Base-by-base conservation (phyloP, 2,113 vertebrate species). In the Calidris pygmaea region DNA sequence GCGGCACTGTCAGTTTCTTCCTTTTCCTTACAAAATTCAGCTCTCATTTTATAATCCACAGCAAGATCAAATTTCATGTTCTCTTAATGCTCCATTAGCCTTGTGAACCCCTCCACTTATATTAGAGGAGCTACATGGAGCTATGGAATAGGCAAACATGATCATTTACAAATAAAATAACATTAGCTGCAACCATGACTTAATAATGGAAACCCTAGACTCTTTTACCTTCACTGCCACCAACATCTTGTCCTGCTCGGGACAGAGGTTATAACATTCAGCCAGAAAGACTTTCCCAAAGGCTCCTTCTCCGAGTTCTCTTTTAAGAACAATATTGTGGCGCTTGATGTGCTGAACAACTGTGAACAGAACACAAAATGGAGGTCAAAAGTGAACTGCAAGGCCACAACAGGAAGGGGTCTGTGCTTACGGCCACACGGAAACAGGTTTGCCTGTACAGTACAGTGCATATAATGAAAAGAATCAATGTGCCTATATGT, bases 261-360 rank as follows among this genome's bases (percentile, higher is more conserved):
- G 98, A 72, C 98, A 98, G 70, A 99, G 98, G 97, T 99, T 99
- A 94, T 99, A 99, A 94, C 99, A 99, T 95, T 99, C 99, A 14
- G 99, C 99, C 86, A 99, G 97, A 97, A 99, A 99, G 86, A 99
- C 99, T 98, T 99, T 99, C 43, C 99, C 99, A 77, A 99, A 99
- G 56, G 99, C 99, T 90, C 99, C 99, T 97, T 99, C 99, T 73
- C 99, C 99, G 58, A 99, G 98, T 96, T 99, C 99, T 80, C 99
- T 98, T 98, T 99, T 99, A 96, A 99, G 97, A 89, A 99, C 99
- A 27, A 99, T 99, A 97, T 99, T 99, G 97, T 99, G 99, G 82
- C 99, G 98, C 96, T 99, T 99, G 92, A 99, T 99, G 83, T 99
- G 99, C 91, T 99, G 99, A 89, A 99, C 99, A 89, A 99, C 99